Percentiles rank a stretch among this genome's conserved stretches.
Conservation (phyloP, 2,888 invertebrate species). For the Peribatodes rhomboidaria region DNA sequence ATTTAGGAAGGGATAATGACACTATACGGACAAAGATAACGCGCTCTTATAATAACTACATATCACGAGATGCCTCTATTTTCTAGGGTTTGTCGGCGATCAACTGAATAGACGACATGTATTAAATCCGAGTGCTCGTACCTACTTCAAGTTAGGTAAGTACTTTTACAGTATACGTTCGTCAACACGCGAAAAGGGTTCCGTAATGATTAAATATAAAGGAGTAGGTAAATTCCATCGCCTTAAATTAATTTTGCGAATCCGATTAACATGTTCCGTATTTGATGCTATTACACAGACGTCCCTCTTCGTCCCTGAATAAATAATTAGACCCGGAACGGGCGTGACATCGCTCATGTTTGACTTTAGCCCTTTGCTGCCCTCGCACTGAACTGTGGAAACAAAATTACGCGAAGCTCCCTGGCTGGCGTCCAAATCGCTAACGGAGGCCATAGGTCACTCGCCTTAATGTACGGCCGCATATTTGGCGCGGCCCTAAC, state of each 20-base stretch:
- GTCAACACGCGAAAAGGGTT: conserved; percentile 14
- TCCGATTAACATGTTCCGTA: conserved; percentile 34
- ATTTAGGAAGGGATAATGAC: conserved; percentile 44
- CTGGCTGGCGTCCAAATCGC: conserved; percentile 76
- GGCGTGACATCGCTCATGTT: conserved; percentile 38
- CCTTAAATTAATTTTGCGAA: conserved; percentile 33
- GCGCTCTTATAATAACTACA: conserved; percentile 30
- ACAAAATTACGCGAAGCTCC: conserved; percentile 59
- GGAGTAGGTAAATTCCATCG: conserved; percentile 24
- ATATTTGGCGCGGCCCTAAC: conserved; percentile 60
- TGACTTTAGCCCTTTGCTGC: conserved; percentile 41
- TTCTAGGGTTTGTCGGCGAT: conserved; percentile 10
- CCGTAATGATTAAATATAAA: conserved; percentile 8
- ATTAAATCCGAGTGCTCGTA: neutral
- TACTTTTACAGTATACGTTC: conserved; percentile 5
- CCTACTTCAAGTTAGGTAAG: neutral
- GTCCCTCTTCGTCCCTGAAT: conserved; percentile 36
- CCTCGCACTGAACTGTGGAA: conserved; percentile 37
- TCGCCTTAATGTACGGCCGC: conserved; percentile 73
- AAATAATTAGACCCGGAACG: conserved; percentile 35
- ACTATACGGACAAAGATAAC: conserved; percentile 43
- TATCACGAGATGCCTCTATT: conserved; percentile 27
- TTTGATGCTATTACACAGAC: conserved; percentile 38
- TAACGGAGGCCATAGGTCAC: conserved; percentile 72
- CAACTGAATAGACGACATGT: conserved; percentile 6